Evolutionary conservation across 2,797 vertebrate genomes (phyloP).

Genomic region (Triplophysa bombifrons): DNA sequence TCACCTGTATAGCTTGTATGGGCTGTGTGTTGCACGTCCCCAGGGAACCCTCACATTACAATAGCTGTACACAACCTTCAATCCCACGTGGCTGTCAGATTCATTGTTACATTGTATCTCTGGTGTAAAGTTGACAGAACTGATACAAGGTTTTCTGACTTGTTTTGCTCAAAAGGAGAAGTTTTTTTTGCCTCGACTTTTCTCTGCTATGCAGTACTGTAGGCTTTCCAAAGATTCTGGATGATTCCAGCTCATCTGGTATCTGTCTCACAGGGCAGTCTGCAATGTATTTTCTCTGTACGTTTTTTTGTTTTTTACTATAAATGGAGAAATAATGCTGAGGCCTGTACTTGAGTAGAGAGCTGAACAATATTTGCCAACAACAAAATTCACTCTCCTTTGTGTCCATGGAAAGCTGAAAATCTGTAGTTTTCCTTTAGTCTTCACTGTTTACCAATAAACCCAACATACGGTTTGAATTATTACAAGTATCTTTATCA

Average conservation of each 20-base stretch:
- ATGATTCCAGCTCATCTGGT: constrained; percentile 17
- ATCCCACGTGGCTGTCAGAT: not conserved
- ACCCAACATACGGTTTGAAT: not conserved
- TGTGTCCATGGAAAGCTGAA: too few species aligned
- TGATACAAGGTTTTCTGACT: not conserved
- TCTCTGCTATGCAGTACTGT: constrained; percentile 37
- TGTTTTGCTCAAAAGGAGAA: not conserved
- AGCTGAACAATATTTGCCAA: not conserved
- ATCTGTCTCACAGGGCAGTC: constrained; percentile 38
- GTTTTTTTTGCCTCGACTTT: not conserved
- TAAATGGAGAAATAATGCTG: too few species aligned
- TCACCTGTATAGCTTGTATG: constrained; percentile 10
- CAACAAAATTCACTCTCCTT: too few species aligned
- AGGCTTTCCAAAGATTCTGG: not conserved
- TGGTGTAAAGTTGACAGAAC: not conserved
- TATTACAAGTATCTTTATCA: not conserved
- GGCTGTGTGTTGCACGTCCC: not conserved
- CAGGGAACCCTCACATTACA: constrained; percentile 21
- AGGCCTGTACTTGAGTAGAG: not conserved
- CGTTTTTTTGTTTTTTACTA: too few species aligned
- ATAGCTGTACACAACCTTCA: not conserved
- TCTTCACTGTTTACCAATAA: not conserved
- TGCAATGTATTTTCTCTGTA: not conserved
- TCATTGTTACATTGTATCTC: constrained; percentile 1
- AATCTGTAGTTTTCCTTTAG: not conserved